A percentile compares a stretch with the other conserved stretches of the same genome.
phyloP scores from a whole-genome alignment of 2,113 vertebrate genomes.

The Chlorodrepanis virens region DNA sequence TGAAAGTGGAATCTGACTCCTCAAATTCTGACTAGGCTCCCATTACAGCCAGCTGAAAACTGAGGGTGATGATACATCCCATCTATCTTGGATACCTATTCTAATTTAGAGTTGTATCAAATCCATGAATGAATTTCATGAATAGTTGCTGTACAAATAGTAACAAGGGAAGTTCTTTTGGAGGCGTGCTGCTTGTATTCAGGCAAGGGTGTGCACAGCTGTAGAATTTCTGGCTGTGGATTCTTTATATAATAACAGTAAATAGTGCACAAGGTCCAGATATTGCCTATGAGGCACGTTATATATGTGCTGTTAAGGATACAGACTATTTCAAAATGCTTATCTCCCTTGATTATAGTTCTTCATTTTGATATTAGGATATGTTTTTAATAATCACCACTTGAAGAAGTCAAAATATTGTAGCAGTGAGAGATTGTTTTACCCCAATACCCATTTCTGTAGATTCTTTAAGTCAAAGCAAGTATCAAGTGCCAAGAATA shows the following conservation, averaged over 20 bases:
- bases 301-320: neutral
- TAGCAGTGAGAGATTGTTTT: neutral
- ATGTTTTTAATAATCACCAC: neutral
- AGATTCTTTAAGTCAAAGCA: neutral
- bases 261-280: neutral
- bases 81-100: neutral
- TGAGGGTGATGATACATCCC: neutral
- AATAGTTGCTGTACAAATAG: neutral
- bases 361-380: neutral
- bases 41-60: neutral
- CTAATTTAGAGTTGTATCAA: neutral
- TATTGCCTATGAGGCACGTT: neutral
- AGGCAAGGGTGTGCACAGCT: neutral
- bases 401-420: neutral
- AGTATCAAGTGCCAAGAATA: neutral
- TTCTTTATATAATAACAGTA: neutral
- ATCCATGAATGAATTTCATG: neutral
- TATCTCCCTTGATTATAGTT: neutral
- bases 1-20: neutral
- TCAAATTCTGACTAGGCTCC: rapidly evolving
- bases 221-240: neutral
- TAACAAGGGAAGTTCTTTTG: neutral
- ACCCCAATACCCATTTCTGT: neutral
- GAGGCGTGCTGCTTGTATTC: neutral
- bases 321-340: neutral